Conservation (phyloP, 2,797 vertebrate genomes). For the Neoniphon sammara region DNA sequence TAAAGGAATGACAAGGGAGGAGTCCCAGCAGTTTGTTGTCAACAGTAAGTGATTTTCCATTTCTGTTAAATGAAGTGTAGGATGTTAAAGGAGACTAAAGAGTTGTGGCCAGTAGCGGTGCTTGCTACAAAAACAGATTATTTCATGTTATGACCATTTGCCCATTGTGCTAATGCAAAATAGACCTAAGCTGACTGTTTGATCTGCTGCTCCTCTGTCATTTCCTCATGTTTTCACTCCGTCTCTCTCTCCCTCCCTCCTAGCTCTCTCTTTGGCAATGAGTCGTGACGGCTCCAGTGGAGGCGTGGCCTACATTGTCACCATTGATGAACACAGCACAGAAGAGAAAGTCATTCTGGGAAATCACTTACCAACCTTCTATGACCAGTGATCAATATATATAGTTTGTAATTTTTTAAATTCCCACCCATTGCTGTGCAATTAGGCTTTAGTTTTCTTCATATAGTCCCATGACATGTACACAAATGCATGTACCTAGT, state of each 20-base stretch:
- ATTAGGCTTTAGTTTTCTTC: fast-evolving
- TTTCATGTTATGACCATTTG: background rate
- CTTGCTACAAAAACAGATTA: background rate
- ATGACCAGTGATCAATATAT: slow-evolving; percentile 78
- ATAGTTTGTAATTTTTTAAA: background rate
- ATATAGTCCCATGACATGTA: fast-evolving
- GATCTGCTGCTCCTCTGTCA: background rate
- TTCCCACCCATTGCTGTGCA: background rate
- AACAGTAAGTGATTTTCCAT: slow-evolving; percentile 78
- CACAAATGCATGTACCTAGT: background rate
- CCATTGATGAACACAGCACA: slow-evolving; percentile 81
- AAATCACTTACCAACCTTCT: slow-evolving; percentile 87
- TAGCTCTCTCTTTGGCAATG: slow-evolving; percentile 90
- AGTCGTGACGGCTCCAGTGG: slow-evolving; percentile 89
- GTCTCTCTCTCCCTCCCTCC: slow-evolving; percentile 6
- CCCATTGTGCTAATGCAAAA: background rate
- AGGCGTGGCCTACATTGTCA: slow-evolving; percentile 86
- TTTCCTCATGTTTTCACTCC: background rate
- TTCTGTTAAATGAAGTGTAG: background rate
- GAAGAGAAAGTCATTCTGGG: slow-evolving; percentile 86
- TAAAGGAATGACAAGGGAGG: slow-evolving; percentile 80
- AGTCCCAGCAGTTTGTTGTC: slow-evolving; percentile 85
- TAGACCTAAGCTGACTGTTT: background rate
- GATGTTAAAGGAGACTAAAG: background rate
- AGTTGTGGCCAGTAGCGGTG: background rate